Evolutionary conservation across 37 sponge, comb jelly and placozoan species (phyloP), one percentile per base, ranked within the genome.

Genomic region (Dysidea cf. avara): DNA sequence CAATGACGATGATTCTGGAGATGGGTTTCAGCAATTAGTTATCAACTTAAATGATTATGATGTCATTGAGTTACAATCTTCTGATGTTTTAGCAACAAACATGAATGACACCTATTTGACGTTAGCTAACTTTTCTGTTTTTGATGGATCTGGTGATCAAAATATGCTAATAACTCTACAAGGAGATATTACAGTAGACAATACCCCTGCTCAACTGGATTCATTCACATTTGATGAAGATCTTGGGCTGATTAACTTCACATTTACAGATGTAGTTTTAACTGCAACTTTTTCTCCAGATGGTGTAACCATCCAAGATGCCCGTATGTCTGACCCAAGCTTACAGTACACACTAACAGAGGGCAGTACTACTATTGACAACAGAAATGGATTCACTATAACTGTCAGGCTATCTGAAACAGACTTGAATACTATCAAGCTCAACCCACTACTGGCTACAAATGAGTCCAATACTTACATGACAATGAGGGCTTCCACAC

Each of bases 381-480:
- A 69, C 54, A 52, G 21, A 0, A 84, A 22, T 52, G 96, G 86
- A 21, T 86, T 83, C 60, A 69, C 54, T 18, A 64, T 83, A 3
- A 29, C 43, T 17, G 69, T 90, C 3, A 29, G 49, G 32, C 70
- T 94, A 29, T 74, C 83, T 7, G 55, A 58, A 12, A 25, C 40
- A 48, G 95, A 94, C 66, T 53, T 94, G 24, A 86, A 86, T 79
- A 21, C 56, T 18, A 68, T 94, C 35, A 90, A 94, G 40, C 35
- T 39, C 34, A 38, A 64, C 14, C 55, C 75, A 29, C 55, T 55
- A 35, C 40, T 90, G 5, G 91, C 91, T 20, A 80, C 68, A 12
- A 58, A 39, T 39, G 32, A 51, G 2, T 79, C 64, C 22, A 77
- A 78, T 48, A 87, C 95, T 21, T 94, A 50, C 40, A 61, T 86